Conservation (phyloP, 2,113 vertebrate genomes). For the Aleadryas rufinucha region DNA sequence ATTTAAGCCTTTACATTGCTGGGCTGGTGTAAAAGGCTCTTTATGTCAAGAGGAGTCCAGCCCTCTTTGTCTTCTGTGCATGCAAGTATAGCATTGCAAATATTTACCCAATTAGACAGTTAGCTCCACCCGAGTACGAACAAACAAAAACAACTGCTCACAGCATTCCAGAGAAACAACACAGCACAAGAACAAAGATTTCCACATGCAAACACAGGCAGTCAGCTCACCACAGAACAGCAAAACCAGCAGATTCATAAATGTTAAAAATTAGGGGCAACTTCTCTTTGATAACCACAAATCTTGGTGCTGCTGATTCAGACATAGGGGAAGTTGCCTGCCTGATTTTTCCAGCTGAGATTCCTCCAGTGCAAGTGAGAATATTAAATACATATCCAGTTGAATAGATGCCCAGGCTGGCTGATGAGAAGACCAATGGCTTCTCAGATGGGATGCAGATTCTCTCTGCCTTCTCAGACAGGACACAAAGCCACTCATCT, state of each 20-base stretch:
- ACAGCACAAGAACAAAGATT: conserved; percentile 13
- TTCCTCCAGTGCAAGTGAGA: neutral
- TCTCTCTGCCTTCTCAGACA: neutral
- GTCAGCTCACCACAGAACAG: neutral
- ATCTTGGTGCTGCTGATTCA: neutral
- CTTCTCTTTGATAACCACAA: neutral
- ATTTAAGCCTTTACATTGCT: neutral
- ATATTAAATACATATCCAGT: neutral
- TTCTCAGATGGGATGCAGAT: neutral
- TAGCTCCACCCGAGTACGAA: neutral
- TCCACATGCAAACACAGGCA: neutral
- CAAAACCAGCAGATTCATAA: neutral
- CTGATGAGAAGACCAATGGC: neutral
- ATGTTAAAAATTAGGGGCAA: neutral
- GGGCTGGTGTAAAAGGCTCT: neutral
- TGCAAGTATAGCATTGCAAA: neutral
- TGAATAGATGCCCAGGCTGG: neutral
- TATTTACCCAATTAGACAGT: conserved; percentile 29
- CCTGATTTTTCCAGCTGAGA: neutral
- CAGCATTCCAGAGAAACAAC: conserved; percentile 35
- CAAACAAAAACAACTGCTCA: conserved; percentile 60
- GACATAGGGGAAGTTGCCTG: neutral
- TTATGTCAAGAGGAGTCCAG: neutral
- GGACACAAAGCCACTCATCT: neutral
- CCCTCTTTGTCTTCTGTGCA: neutral